A percentile compares a stretch with the other conserved stretches of the same genome.
Conservation (phyloP, 1,140 invertebrate species). For the Drosophila triauraria region DNA sequence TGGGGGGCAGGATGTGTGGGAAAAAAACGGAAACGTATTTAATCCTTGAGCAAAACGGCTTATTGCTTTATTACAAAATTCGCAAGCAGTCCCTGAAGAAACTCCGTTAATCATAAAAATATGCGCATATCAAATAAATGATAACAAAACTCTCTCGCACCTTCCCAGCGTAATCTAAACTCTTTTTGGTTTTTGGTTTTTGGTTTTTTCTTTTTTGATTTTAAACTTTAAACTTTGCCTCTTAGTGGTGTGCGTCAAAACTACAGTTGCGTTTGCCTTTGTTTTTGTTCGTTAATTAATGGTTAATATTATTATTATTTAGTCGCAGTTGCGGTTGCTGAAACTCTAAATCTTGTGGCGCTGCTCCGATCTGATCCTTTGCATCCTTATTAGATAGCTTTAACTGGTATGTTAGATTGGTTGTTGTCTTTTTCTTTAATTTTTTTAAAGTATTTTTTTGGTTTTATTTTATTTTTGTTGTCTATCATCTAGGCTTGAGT, state of each 20-base stretch:
- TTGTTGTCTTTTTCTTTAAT: slow-evolving; percentile 8
- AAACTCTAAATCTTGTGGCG: slow-evolving; percentile 79
- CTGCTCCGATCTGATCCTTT: slow-evolving; percentile 47
- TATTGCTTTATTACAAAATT: slow-evolving; percentile 78
- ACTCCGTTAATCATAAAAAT: slow-evolving; percentile 69
- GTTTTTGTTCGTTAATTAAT: slow-evolving; percentile 38
- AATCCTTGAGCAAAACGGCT: slow-evolving; percentile 74
- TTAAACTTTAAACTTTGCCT: slow-evolving; percentile 45
- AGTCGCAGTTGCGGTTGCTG: slow-evolving; percentile 67
- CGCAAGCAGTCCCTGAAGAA: slow-evolving; percentile 80
- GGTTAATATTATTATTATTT: slow-evolving; percentile 66
- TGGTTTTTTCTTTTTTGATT: slow-evolving; percentile 2
- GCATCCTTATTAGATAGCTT: slow-evolving; percentile 54
- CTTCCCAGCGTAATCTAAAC: slow-evolving; percentile 39
- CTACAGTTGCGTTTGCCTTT: slow-evolving; percentile 44
- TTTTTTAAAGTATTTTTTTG: not conserved
- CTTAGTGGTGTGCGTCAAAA: slow-evolving; percentile 50
- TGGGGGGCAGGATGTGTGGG: not conserved
- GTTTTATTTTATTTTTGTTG: slow-evolving; percentile 9
- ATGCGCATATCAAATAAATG: slow-evolving; percentile 76
- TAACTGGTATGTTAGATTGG: slow-evolving; percentile 52
- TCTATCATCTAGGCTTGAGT: slow-evolving; percentile 60
- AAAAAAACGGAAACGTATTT: slow-evolving; percentile 38
- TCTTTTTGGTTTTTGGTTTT: not conserved
- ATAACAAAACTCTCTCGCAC: slow-evolving; percentile 65